Evolutionary conservation across 2,113 vertebrate species (phyloP), one percentile per base, ranked within the genome.

Genomic region (Pitta sordida): DNA sequence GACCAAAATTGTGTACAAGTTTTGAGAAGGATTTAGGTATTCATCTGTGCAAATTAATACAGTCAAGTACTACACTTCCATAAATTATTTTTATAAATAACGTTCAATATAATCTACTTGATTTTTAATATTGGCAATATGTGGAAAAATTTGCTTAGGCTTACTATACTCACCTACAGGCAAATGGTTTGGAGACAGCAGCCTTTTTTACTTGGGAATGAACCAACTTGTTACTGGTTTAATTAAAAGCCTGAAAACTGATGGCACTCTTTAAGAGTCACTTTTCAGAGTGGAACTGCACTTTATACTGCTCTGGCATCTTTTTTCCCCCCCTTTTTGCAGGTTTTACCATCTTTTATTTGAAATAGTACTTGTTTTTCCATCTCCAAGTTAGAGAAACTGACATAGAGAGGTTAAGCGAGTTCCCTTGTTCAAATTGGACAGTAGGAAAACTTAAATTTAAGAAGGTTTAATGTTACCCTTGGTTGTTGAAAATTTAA

Each of bases 281-380:
- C 59, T 91, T 95, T 95, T 94, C 88, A 55, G 75, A 86, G 41
- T 79, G 68, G 82, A 94, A 74, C 88, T 96, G 75, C 90, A 69
- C 82, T 93, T 93, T 34, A 68, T 55, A 71, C 29, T 83, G 19
- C 36, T 81, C 30, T 80, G 76, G 32, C 58, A 69, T 81, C 5
- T 39, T 79, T 36, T 46, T 59, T 4, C 6, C 41, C 9, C 49
- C 36, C 34, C 74, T 21, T 69, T 91, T 3, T 65, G 15, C 62
- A 83, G 37, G 23, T 64, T 91, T 83, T 73, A n/a, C 8, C 17
- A n/a, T 29, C 34, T 80, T 91, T n/a, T 49, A 16, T 64, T 91
- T 69, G 24, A 71, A 75, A 62, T 37, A 34, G 4, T 15, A 41
- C 39, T 62, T 3, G 60, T 60, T 73, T 91, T 90, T 55, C n/a